phyloP scores from a whole-genome alignment of 2,113 vertebrate genomes.

The Pithys albifrons region DNA sequence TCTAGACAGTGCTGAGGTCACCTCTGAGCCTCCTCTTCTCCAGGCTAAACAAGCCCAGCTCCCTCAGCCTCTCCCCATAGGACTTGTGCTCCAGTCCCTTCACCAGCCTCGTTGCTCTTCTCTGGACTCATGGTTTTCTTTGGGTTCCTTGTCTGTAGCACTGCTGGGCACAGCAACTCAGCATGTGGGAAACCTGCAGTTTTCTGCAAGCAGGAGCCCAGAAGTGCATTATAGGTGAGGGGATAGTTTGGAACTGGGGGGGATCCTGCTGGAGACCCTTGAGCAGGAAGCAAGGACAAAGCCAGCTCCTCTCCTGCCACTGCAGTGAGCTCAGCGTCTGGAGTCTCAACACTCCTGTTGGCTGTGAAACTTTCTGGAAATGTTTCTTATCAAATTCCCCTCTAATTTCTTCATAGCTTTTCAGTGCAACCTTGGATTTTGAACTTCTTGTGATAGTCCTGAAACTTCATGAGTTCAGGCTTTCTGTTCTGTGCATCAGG shows the following conservation, averaged over 20 bases:
- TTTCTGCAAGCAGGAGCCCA: background rate
- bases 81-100: too few species aligned
- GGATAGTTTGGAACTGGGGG: background rate
- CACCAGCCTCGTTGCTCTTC: too few species aligned
- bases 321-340: background rate
- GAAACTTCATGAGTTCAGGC: background rate
- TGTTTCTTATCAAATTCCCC: background rate
- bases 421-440: background rate
- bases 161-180: background rate
- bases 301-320: background rate
- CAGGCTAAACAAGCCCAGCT: too few species aligned
- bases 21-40: too few species aligned
- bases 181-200: background rate
- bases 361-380: background rate
- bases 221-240: background rate
- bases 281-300: background rate
- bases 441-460: background rate
- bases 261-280: background rate
- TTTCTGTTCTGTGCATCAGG: background rate
- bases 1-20: too few species aligned
- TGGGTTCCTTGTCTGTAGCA: background rate
- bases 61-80: too few species aligned
- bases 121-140: background rate
- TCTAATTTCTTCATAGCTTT: background rate
- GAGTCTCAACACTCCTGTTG: background rate